phyloP scores from a whole-genome alignment of 2,888 invertebrate genomes.

The Ormyrus rosae region DNA sequence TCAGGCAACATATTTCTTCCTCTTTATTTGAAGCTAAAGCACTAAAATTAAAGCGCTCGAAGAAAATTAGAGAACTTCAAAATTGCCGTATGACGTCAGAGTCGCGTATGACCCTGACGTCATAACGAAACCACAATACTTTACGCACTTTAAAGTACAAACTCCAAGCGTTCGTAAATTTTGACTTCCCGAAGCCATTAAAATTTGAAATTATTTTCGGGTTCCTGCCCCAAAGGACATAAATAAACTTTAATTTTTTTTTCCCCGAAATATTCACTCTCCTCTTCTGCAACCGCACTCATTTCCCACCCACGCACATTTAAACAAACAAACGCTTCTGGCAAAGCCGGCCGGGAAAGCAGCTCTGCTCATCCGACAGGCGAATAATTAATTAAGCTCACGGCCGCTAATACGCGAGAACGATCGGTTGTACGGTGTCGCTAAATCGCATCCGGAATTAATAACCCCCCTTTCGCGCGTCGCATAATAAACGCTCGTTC shows the following conservation, averaged over 20 bases:
- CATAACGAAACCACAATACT: background rate
- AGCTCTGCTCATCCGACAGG: background rate
- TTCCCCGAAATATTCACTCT: no score
- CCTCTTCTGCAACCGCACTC: no score
- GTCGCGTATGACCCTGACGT: background rate
- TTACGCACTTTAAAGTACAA: background rate
- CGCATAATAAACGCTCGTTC: constrained; percentile 67
- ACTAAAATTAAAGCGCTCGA: no score
- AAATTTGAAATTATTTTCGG: background rate
- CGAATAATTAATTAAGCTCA: constrained; percentile 68
- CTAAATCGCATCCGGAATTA: constrained; percentile 65
- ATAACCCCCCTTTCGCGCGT: constrained; percentile 63
- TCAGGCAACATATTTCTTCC: no score
- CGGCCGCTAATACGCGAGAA: constrained; percentile 63
- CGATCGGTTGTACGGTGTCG: constrained; percentile 63
- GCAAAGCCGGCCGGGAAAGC: no score
- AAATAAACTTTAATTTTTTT: no score
- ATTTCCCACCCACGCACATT: no score
- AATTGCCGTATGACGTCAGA: no score
- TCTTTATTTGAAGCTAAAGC: no score
- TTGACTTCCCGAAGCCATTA: background rate
- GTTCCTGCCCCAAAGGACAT: no score
- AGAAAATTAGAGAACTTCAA: no score
- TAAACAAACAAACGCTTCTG: no score
- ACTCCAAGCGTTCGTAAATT: background rate